Evolutionary conservation across 2,888 invertebrate genomes (phyloP).

Genomic region (Morinoia aosen): DNA sequence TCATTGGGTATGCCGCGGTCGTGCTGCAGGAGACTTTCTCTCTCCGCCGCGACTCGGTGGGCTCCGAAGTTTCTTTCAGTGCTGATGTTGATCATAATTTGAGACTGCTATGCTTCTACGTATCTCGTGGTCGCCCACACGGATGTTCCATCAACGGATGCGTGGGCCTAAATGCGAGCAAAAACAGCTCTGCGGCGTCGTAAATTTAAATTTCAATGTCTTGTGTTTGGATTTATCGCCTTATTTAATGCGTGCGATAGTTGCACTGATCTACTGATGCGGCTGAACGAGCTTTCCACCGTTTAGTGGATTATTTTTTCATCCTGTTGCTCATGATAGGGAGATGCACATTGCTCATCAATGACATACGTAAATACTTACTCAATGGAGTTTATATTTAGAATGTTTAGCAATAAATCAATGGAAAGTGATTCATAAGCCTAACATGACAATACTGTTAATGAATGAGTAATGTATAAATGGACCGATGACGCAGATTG

Average conservation of each 20-base stretch:
- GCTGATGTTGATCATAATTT: background rate
- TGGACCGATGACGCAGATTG: background rate
- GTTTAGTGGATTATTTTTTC: background rate
- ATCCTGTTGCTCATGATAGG: background rate
- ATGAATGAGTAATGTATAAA: too few relatives aligned
- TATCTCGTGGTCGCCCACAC: constrained; percentile 1
- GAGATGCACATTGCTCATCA: background rate
- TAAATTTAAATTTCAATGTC: background rate
- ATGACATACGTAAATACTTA: too few relatives aligned
- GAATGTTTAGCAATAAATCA: background rate
- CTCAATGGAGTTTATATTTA: too few relatives aligned
- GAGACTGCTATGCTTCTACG: background rate
- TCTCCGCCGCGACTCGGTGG: background rate
- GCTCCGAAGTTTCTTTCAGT: constrained; percentile 2
- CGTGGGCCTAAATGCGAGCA: background rate
- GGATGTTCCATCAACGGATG: background rate
- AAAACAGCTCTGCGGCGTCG: background rate
- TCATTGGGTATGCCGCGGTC: constrained; percentile 45
- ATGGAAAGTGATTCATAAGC: background rate
- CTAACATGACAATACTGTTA: too few relatives aligned
- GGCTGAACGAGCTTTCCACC: background rate
- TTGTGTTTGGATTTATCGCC: background rate
- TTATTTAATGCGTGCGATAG: background rate
- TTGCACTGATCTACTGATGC: background rate
- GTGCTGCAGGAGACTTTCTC: constrained; percentile 36